Evolutionary conservation across 2,113 vertebrate genomes (phyloP).

Genomic region (Narcine bancroftii): DNA sequence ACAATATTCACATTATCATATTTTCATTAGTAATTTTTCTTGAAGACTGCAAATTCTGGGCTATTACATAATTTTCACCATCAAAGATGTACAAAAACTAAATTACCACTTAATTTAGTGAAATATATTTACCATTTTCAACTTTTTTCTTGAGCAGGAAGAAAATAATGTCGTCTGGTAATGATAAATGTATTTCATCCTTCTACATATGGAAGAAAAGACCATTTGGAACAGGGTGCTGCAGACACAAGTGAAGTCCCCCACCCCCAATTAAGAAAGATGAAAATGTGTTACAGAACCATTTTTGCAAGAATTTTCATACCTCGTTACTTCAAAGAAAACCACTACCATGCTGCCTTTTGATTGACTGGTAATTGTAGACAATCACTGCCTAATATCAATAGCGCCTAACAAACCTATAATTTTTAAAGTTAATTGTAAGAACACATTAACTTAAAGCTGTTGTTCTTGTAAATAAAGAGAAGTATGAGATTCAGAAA

Average conservation of each 20-base stretch:
- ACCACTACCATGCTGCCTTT: slow-evolving; percentile 5
- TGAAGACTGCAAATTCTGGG: too few relatives aligned
- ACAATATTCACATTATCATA: too few relatives aligned
- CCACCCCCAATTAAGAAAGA: not conserved
- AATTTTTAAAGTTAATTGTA: slow-evolving; percentile 17
- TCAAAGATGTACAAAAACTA: not conserved
- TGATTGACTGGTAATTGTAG: not conserved
- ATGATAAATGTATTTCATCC: not conserved
- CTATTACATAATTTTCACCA: not conserved
- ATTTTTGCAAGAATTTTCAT: not conserved
- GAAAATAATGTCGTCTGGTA: slow-evolving; percentile 22
- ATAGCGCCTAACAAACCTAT: not conserved
- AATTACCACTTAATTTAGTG: not conserved
- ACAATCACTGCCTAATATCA: not conserved
- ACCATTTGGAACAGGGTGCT: not conserved
- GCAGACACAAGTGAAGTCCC: not conserved
- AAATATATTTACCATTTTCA: not conserved
- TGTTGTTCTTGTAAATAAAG: not conserved
- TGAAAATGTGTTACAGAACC: slow-evolving; percentile 23
- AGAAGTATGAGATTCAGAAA: not conserved
- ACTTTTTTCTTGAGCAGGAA: not conserved
- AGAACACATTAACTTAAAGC: not conserved
- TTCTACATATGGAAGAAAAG: slow-evolving; percentile 22
- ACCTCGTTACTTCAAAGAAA: slow-evolving; percentile 15
- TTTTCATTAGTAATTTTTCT: too few relatives aligned